Base-by-base conservation (phyloP, 2,888 invertebrate species). In the Scaptodrosophila latifasciaeformis region DNA sequence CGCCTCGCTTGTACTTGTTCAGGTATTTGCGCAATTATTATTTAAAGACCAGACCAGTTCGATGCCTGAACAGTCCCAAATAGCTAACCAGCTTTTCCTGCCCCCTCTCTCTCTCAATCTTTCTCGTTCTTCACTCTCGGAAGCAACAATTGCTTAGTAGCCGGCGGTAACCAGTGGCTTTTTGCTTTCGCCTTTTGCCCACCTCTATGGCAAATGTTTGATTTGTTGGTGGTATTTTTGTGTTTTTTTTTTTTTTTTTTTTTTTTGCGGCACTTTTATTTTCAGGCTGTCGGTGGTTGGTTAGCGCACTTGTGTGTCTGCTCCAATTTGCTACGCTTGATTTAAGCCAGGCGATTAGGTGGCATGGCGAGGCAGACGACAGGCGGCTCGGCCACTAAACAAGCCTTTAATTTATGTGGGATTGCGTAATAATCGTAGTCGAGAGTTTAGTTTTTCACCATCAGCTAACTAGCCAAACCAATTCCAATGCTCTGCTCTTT, bases 251-350 rank as follows among this genome's bases (percentile, higher is more conserved):
- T 31, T 2, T 17, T 10, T 47, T 15, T 13, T 34, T 2, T 35
- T 15, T 27, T 56, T 68, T 67, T 68, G 58, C 54, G 56, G 53
- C 42, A 53, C 60, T 51, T 68, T 71, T 59, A 62, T 42, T 54
- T 49, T 3, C 24, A 3, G 24, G 4, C 24, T 24, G 24, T 24
- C 24, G 24, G 7, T 3, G 24, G 12, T 29, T 50, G 50, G 55
- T 54, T 46, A 24, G 49, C 47, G 62, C 76, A 74, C 79, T 74
- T 74, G 79, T 71, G 55, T 7, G n/a, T 62, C 70, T 79, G 75
- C 75, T 80, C 75, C 74, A 76, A 76, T 76, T 76, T 80, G 80
- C 66, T 70, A 76, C 66, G 80, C 80, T 76, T 76, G 75, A 76
- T 76, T 77, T 77, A 66, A 74, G 59, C 74, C 60, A 52, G 55